Conservation (phyloP, 2,888 invertebrate genomes). For the Atherix ibis region DNA sequence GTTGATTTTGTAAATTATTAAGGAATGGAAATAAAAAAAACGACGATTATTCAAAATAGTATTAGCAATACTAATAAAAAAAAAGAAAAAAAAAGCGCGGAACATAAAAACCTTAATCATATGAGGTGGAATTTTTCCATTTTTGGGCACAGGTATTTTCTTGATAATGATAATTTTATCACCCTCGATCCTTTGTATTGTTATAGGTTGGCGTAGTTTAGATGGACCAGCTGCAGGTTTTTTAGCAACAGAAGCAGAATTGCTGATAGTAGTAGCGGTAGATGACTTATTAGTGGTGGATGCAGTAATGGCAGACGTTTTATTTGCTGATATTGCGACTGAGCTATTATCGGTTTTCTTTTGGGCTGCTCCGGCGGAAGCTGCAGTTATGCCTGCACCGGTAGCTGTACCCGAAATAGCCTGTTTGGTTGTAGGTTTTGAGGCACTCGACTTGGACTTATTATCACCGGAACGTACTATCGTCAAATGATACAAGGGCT, state of each 20-base stretch:
- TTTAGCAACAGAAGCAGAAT: slow-evolving; percentile 1
- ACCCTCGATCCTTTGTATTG: slow-evolving; percentile 31
- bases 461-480: slow-evolving; percentile 25
- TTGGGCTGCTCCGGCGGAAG: neutral
- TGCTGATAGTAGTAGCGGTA: too few relatives aligned
- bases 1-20: too few relatives aligned
- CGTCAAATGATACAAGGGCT: slow-evolving; percentile 28
- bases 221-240: slow-evolving; percentile 7
- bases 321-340: too few relatives aligned
- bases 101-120: slow-evolving; percentile 28
- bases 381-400: slow-evolving; percentile 3
- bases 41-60: too few relatives aligned
- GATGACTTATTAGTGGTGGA: slow-evolving; percentile 4
- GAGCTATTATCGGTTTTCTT: neutral
- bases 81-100: slow-evolving; percentile 1
- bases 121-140: slow-evolving; percentile 30
- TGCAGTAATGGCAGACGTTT: slow-evolving; percentile 1
- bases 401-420: too few relatives aligned
- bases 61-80: too few relatives aligned
- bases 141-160: slow-evolving; percentile 31
- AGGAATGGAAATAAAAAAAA: too few relatives aligned
- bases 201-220: slow-evolving; percentile 25
- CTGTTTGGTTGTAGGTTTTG: slow-evolving; percentile 24
- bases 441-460: slow-evolving; percentile 17
- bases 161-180: slow-evolving; percentile 33